A percentile compares a stretch with the other conserved stretches of the same genome.
phyloP scores from a whole-genome alignment of 37 sponge, comb jelly and placozoan genomes.

The Hormiphora californensis region DNA sequence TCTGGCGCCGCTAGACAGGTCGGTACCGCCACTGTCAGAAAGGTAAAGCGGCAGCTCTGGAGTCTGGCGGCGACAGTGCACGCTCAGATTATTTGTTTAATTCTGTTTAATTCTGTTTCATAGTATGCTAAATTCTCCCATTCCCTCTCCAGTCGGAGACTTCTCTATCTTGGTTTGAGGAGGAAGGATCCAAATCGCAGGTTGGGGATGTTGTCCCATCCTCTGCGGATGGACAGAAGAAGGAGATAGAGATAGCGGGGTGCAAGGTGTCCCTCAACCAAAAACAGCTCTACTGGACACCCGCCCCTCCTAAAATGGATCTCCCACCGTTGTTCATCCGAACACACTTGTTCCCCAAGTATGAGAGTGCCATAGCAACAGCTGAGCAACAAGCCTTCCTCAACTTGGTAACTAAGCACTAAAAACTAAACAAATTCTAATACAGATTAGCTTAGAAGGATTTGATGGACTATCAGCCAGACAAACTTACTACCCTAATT shows the following conservation, averaged over 20 bases:
- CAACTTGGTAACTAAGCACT: not conserved
- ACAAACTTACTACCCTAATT: not conserved
- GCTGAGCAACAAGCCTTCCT: conserved; percentile 34
- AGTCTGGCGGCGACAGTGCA: too few relatives aligned
- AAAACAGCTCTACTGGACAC: conserved; percentile 64
- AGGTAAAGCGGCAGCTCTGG: too few relatives aligned
- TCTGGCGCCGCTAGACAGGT: too few relatives aligned
- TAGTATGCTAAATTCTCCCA: not conserved
- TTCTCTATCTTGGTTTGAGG: conserved; percentile 31
- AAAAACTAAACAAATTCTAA: not conserved
- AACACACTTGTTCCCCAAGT: conserved; percentile 66
- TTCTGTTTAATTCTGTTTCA: too few relatives aligned
- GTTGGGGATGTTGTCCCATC: not conserved
- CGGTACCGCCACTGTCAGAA: too few relatives aligned
- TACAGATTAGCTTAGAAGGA: not conserved
- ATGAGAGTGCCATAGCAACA: conserved; percentile 55
- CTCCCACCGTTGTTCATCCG: conserved; percentile 66
- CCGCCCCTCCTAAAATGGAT: conserved; percentile 82
- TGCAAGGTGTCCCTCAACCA: not conserved
- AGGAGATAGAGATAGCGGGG: not conserved
- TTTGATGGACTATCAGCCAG: not conserved
- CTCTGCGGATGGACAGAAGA: not conserved
- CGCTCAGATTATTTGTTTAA: too few relatives aligned
- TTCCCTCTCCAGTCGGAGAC: conserved; percentile 13
- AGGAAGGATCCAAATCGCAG: not conserved